phyloP scores from a whole-genome alignment of 2,797 vertebrate genomes.

The Diplodus sargus region DNA sequence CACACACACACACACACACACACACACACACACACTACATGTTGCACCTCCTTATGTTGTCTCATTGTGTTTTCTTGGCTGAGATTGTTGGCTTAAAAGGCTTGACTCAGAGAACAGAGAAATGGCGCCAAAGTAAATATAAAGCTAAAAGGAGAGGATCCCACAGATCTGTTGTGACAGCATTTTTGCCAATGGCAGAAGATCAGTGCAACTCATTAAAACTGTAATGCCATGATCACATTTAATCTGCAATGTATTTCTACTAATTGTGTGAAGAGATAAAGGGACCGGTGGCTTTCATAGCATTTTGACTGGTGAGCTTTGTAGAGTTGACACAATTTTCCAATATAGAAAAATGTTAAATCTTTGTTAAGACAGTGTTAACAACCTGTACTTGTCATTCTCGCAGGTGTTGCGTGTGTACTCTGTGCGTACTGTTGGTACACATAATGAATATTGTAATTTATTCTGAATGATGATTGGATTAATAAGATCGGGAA shows the following conservation, averaged over 20 bases:
- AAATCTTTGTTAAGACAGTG: background rate
- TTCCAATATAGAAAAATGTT: background rate
- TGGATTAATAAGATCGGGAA: constrained; percentile 51
- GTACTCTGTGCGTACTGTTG: constrained; percentile 5
- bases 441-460: constrained; percentile 27
- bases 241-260: constrained; percentile 4
- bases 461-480: constrained; percentile 57
- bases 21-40: background rate
- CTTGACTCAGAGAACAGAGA: background rate
- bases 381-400: background rate
- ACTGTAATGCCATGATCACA: background rate
- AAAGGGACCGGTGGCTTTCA: background rate
- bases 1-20: background rate
- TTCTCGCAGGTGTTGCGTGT: constrained; percentile 16
- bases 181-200: background rate
- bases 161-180: constrained; percentile 1
- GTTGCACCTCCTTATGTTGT: constrained; percentile 8
- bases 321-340: background rate
- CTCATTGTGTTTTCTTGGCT: background rate
- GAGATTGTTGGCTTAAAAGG: background rate
- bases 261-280: constrained; percentile 12
- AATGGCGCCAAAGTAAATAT: background rate
- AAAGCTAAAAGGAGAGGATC: constrained; percentile 12
- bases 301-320: background rate
- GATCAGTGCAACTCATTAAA: constrained; percentile 28